Base-by-base conservation (phyloP, 1,140 invertebrate genomes). In the Andrena cerasifolii region DNA sequence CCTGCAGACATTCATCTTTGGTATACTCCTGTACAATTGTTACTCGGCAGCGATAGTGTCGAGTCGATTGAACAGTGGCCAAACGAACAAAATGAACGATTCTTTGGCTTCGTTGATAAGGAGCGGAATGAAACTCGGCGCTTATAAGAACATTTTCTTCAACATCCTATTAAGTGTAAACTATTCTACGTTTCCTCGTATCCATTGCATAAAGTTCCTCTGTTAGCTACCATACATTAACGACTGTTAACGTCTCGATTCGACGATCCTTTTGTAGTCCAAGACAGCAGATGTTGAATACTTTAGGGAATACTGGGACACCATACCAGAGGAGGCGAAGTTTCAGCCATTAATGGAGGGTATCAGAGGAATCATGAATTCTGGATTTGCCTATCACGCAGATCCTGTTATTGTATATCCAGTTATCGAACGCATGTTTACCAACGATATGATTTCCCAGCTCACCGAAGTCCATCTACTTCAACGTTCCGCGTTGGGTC, bases 381-480 rank as follows among this genome's bases (percentile, higher is more conserved):
- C 28, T 12, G 49, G 51, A 45, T 82, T 78, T 33, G 86, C 86
- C n/a, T 86, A 70, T 12, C 86, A 86, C 5, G 36, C 66, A 0
- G 58, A 74, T 76, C 82, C 86, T 8, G 26, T 58, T 0, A 56
- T 53, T 10, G 68, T 51, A 21, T 87, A 87, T 66, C 80, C 77
- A 24, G 4, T 53, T 0, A 80, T 87, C 36, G 79, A 84, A 54
- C 16, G 33, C 5, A 14, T 12, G 14, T 80, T 87, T 21, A 61
- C 65, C 16, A 73, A 83, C 1, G 28, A 84, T 8, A 84, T 82
- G 79, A 84, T 87, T n/a, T 87, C 85, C 53, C 82, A 86, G 6
- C 70, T 87, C 10, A 87, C 79, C 1, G 85, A 87, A 54, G 74
- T 87, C 33, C 86, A 87, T 53, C 21, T 86, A n/a, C 53, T 82